Evolutionary conservation across 2,888 invertebrate genomes (phyloP), one percentile per base, ranked within the genome.

Genomic region (Tyria jacobaeae): DNA sequence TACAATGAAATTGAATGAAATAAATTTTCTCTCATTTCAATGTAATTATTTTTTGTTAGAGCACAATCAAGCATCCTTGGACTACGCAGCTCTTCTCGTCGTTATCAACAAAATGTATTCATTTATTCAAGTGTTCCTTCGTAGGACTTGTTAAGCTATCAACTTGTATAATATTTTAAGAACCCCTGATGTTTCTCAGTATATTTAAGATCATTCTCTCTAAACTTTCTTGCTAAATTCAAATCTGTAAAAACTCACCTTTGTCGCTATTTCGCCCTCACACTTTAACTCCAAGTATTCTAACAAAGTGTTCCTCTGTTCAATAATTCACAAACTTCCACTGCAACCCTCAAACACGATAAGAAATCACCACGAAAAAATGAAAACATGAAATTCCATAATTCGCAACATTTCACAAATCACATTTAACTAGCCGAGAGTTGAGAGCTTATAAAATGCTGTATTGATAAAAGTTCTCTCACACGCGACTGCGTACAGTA

Each of bases 361-460:
- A 84, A 83, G 80, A 85, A 88, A 88, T 82, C 89, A 90, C 89
- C 78, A 83, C 76, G 77, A 78, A 77, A 79, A 81, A 80, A 82
- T 80, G 73, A 76, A 83, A 86, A 84, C 82, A 81, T 78, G 75
- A 82, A 84, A 88, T 85, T 82, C 78, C 88, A 88, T 88, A 84
- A 88, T 85, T 84, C 78, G 79, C 80, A 84, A 85, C 90, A 92
- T 87, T 90, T 90, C 86, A 87, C 88, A 87, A 81, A 86, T 87
- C 87, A 88, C 88, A 86, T 83, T 84, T 75, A 84, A 83, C 82
- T 81, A 74, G 75, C 76, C 75, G 75, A 74, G 76, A 80, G 78
- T 75, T 78, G 76, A 78, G 80, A 79, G 81, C 75, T 83, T 80
- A 74, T 79, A 79, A 83, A 77, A 80, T 76, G 83, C 76, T 80